These are phyloP conservation scores for Eumeta japonica DNA, from an alignment of 1,140 invertebrate genomes.

Conservation along the genomic window DNA sequence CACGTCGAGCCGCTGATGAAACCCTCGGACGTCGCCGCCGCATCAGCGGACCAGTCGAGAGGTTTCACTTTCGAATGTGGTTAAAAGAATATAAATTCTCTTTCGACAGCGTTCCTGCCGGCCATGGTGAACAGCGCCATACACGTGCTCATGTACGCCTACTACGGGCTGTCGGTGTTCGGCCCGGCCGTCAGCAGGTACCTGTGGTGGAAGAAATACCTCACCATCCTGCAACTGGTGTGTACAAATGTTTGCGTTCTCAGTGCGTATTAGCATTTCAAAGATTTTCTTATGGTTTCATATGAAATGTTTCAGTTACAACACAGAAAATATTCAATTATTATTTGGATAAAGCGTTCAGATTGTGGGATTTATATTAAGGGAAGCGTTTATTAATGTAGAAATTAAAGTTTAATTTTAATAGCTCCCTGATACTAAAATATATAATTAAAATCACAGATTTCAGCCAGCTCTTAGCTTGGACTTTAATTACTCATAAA, in stretches of 20 bases:
- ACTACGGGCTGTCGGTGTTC: slow-evolving; percentile 83
- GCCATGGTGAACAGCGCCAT: slow-evolving; percentile 89
- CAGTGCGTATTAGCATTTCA: background rate
- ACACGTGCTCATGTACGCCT: slow-evolving; percentile 91
- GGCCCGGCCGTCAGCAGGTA: slow-evolving; percentile 77
- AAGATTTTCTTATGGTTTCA: slow-evolving; percentile 4
- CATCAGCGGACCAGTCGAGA: no score
- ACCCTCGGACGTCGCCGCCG: no score
- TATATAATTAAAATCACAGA: no score
- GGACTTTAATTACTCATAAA: no score
- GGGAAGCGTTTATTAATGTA: no score
- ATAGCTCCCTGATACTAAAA: no score
- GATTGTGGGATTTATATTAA: no score
- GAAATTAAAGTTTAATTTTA: no score
- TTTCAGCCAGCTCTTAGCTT: no score
- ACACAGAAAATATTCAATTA: background rate
- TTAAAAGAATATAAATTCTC: background rate
- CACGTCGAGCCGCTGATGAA: no score
- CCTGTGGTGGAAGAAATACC: slow-evolving; percentile 93
- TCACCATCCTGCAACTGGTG: slow-evolving; percentile 80
- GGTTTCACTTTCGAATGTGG: no score
- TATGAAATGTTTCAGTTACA: background rate
- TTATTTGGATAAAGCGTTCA: no score
- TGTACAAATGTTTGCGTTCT: slow-evolving; percentile 12
- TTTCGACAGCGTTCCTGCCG: slow-evolving; percentile 78